These are phyloP conservation scores for Teleogryllus oceanicus DNA, from an alignment of 2,888 invertebrate genomes.

Conservation along the genomic window DNA sequence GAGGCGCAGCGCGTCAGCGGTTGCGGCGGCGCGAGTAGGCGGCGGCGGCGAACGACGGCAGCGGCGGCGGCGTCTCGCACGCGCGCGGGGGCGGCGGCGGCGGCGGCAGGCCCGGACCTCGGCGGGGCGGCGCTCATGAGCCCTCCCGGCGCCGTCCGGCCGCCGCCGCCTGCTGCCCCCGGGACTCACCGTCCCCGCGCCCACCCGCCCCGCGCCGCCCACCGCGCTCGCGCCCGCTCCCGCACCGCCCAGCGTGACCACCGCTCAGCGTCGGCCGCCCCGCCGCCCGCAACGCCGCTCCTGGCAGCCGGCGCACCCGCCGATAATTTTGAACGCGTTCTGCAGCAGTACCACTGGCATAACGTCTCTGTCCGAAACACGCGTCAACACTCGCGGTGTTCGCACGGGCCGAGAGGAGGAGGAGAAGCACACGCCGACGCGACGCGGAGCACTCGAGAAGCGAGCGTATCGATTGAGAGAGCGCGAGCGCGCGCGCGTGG, in stretches of 20 bases:
- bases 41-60: constrained; percentile 22
- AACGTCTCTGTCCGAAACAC: background rate
- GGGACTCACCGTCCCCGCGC: background rate
- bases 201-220: background rate
- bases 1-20: constrained; percentile 1
- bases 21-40: constrained; percentile 20
- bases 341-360: constrained; percentile 7
- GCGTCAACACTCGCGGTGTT: background rate
- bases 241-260: background rate
- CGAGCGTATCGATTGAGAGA: background rate
- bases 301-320: background rate
- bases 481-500: no score
- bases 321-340: constrained; percentile 18
- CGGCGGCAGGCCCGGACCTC: constrained; percentile 8
- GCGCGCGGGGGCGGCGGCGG: constrained; percentile 7
- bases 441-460: background rate
- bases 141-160: constrained; percentile 19
- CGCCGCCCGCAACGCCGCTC: background rate
- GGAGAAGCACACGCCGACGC: background rate
- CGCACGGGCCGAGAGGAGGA: background rate
- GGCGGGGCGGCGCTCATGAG: background rate
- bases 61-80: constrained; percentile 12
- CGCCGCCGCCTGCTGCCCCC: constrained; percentile 19
- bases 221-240: background rate
- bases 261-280: background rate